Base-by-base conservation (phyloP, 2,888 invertebrate genomes). In the Ormyrus pomaceus region DNA sequence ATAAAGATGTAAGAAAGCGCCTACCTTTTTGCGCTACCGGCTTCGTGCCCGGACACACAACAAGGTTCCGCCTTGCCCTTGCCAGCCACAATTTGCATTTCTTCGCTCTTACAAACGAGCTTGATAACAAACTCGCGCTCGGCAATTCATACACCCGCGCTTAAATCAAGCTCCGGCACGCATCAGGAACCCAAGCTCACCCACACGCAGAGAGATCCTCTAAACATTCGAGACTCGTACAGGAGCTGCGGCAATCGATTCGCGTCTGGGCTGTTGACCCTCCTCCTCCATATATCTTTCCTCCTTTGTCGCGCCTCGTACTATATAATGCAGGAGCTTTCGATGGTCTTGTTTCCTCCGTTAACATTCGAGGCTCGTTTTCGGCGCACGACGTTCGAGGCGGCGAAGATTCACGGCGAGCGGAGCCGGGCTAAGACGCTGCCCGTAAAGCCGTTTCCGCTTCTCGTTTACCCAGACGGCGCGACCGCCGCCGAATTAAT, bases 381-480 rank as follows among this genome's bases (percentile, higher is more conserved):
- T 19, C 19, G 19, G 70, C 69, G 81, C 83, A 84, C 19, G 48
- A 48, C 4, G 11, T 19, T 19, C 6, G 11, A 62, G 11, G 46
- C 46, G 59, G 19, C 19, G 19, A 19, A 46, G 62, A 62, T 10
- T 79, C 77, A 69, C 72, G 79, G 50, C 19, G 45, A 34, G 11
- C 9, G n/a, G 56, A 13, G 8, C 11, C 2, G 4, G 65, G 65
- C 58, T 74, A 74, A 74, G 74, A 74, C 51, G 58, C 53, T 77
- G 72, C 82, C 83, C 79, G 82, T 84, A 82, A 80, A 83, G 85
- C 83, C 87, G 84, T 87, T 88, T 88, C 88, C 88, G 87, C 73
- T 84, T 88, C 87, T 86, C 88, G 87, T 88, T 88, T 86, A 85
- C 84, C 83, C 72, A 78, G 68, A 77, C 82, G 80, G 81, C 80